These are phyloP conservation scores for Willowsia nigromaculata DNA, from an alignment of 2,888 invertebrate species.

Conservation along the genomic window DNA sequence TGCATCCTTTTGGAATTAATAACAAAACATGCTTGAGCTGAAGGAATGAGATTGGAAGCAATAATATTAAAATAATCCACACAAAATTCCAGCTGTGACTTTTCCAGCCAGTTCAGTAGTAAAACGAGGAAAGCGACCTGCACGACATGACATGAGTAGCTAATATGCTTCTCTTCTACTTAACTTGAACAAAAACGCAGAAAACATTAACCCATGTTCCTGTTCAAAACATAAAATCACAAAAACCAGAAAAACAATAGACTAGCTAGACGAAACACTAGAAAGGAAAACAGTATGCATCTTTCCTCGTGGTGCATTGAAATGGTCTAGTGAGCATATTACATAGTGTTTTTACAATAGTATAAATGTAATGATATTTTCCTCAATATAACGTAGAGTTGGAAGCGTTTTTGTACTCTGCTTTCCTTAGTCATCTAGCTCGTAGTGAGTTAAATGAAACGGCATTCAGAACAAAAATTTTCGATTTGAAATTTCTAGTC, in stretches of 20 bases:
- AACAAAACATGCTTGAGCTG: not conserved
- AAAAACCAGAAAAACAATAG: not conserved
- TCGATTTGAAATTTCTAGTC: not conserved
- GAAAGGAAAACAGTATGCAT: not conserved
- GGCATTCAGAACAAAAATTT: slow-evolving; percentile 23
- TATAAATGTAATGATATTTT: not conserved
- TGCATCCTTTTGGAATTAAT: slow-evolving; percentile 35
- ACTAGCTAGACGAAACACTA: not conserved
- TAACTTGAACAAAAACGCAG: not conserved
- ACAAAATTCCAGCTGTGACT: slow-evolving; percentile 59
- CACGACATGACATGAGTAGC: not conserved
- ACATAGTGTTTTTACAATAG: too few species aligned
- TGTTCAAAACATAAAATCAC: not conserved
- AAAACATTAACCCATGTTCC: slow-evolving; percentile 28
- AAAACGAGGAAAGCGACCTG: not conserved
- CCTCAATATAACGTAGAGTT: not conserved
- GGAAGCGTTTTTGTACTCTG: not conserved
- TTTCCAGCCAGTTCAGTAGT: not conserved
- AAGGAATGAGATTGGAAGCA: not conserved
- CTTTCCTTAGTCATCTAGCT: not conserved
- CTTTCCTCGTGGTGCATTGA: not conserved
- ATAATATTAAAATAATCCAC: slow-evolving; percentile 30
- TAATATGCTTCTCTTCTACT: not conserved
- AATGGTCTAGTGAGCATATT: not conserved
- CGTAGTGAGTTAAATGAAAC: not conserved